phyloP scores from a whole-genome alignment of 2,113 vertebrate species.

The Cervus canadensis region DNA sequence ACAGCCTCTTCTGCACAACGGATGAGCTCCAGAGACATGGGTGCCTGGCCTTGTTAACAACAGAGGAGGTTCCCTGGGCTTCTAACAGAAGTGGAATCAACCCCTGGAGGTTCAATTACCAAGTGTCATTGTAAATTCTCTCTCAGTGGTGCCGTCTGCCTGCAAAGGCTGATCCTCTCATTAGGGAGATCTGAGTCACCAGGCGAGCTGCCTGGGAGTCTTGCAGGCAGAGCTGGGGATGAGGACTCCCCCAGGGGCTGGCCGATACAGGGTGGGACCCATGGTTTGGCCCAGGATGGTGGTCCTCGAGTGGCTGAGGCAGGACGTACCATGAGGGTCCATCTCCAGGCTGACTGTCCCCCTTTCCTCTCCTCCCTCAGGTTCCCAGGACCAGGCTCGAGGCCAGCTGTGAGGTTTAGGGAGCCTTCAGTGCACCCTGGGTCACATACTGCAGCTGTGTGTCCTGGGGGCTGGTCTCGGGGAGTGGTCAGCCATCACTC shows the following conservation, averaged over 20 bases:
- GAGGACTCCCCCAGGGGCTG: background rate
- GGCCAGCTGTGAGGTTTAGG: no score
- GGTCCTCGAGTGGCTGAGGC: background rate
- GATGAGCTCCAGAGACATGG: background rate
- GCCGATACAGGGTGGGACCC: background rate
- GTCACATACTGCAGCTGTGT: background rate
- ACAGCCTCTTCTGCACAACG: background rate
- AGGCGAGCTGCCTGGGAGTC: background rate
- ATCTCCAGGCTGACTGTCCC: background rate
- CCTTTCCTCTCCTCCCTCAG: background rate
- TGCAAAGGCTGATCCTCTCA: background rate
- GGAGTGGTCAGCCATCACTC: background rate
- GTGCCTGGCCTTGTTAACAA: background rate
- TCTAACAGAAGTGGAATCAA: background rate
- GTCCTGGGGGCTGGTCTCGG: background rate
- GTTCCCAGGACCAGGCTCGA: background rate
- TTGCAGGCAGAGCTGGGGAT: background rate
- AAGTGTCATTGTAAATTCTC: background rate
- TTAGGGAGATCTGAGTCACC: background rate
- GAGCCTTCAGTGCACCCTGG: background rate
- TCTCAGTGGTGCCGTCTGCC: background rate
- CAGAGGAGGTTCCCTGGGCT: background rate
- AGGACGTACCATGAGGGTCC: fast-evolving
- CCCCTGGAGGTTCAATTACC: background rate
- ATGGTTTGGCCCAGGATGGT: background rate